Conservation (phyloP, 37 sponge, comb jelly and placozoan genomes). For the Ianthella basta region DNA sequence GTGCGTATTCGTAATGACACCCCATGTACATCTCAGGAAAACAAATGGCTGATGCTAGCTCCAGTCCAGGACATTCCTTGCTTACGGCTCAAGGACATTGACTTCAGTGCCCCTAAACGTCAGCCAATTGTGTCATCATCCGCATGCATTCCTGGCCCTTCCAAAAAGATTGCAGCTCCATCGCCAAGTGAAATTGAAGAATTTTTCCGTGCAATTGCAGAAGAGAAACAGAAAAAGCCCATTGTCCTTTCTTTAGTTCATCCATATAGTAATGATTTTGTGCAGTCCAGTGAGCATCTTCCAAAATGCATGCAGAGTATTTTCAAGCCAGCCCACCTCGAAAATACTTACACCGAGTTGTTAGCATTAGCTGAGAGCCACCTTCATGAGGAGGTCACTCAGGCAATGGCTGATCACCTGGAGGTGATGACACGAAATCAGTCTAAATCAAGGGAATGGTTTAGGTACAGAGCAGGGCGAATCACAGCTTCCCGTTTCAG, state of each 20-base stretch:
- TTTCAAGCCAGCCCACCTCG: conserved; percentile 33
- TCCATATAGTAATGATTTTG: conserved; percentile 36
- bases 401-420: conserved; percentile 12
- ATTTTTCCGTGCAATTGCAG: too few species aligned
- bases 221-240: conserved; percentile 35
- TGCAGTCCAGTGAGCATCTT: conserved; percentile 14
- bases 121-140: too few species aligned
- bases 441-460: conserved; percentile 44
- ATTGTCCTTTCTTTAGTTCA: conserved; percentile 17
- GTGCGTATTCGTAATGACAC: too few species aligned
- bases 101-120: too few species aligned
- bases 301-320: conserved; percentile 2
- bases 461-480: conserved; percentile 34
- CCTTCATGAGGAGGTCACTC: neutral
- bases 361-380: conserved; percentile 9
- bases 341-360: neutral
- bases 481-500: conserved; percentile 48
- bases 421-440: conserved; percentile 16
- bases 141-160: too few species aligned
- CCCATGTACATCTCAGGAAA: too few species aligned
- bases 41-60: too few species aligned
- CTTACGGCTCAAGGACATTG: too few species aligned
- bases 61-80: too few species aligned
- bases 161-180: too few species aligned
- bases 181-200: too few species aligned